phyloP scores from a whole-genome alignment of 2,113 vertebrate genomes.

The Furnarius figulus region DNA sequence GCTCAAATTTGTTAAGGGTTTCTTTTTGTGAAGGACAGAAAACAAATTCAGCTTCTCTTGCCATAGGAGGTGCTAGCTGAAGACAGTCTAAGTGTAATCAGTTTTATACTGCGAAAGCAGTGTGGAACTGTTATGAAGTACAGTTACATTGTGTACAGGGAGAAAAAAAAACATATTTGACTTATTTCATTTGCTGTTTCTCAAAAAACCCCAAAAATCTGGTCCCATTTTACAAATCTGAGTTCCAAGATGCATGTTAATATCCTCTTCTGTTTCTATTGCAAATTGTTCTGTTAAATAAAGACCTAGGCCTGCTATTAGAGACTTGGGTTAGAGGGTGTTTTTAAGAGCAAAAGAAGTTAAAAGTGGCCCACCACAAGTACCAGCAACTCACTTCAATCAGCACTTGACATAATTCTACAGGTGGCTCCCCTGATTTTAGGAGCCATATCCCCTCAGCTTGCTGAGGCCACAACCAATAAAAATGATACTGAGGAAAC shows the following conservation, averaged over 20 bases:
- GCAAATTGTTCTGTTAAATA: background rate
- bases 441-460: background rate
- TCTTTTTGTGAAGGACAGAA: background rate
- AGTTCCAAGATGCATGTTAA: background rate
- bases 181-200: background rate
- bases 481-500: background rate
- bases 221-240: background rate
- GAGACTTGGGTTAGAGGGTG: background rate
- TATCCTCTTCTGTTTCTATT: background rate
- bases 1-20: accelerated
- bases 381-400: background rate
- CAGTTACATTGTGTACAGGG: background rate
- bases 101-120: background rate
- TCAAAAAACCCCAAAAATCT: background rate
- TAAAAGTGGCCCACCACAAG: background rate
- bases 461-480: background rate
- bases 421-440: background rate
- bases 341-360: background rate
- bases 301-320: background rate
- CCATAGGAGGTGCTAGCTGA: background rate
- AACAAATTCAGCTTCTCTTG: background rate
- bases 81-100: background rate
- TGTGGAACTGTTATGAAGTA: background rate
- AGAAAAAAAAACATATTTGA: background rate
- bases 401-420: background rate